phyloP scores from a whole-genome alignment of 2,797 vertebrate genomes.

The Galaxias olidus region DNA sequence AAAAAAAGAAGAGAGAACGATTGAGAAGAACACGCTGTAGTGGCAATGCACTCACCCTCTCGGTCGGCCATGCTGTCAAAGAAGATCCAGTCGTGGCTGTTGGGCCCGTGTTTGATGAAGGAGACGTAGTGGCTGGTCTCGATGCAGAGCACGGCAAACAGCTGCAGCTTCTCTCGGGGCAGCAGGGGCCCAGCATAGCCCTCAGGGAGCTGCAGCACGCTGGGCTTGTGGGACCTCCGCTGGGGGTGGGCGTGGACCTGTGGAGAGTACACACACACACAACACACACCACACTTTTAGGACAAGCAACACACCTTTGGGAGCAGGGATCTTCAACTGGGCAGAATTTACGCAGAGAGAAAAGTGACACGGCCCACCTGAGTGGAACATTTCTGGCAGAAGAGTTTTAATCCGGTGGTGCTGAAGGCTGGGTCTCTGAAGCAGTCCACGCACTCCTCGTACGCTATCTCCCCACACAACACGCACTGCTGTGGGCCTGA shows the following conservation, averaged over 20 bases:
- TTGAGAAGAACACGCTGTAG: background rate
- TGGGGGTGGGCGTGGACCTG: slow-evolving; percentile 82
- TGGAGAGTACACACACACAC: slow-evolving; percentile 2
- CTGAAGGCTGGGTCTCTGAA: slow-evolving; percentile 80
- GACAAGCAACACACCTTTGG: background rate
- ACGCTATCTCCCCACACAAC: slow-evolving; percentile 78
- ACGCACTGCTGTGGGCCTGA: slow-evolving; percentile 86
- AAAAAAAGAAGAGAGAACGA: background rate
- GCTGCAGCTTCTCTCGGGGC: slow-evolving; percentile 81
- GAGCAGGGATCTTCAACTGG: background rate
- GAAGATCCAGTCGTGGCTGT: slow-evolving; percentile 85
- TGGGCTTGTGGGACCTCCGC: slow-evolving; percentile 62
- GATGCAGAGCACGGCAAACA: slow-evolving; percentile 90
- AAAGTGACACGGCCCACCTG: slow-evolving; percentile 67
- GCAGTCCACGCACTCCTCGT: slow-evolving; percentile 78
- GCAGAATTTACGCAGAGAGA: background rate
- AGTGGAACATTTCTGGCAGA: slow-evolving; percentile 77
- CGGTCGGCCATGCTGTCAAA: slow-evolving; percentile 94
- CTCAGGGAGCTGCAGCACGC: slow-evolving; percentile 60
- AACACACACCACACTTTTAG: background rate
- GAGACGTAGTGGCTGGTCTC: slow-evolving; percentile 93
- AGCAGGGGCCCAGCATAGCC: slow-evolving; percentile 54
- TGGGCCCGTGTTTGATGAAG: slow-evolving; percentile 84
- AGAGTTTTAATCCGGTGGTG: slow-evolving; percentile 81
- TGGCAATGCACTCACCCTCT: slow-evolving; percentile 68